phyloP scores from a whole-genome alignment of 2,888 invertebrate species.

The Bimastos eiseni region DNA sequence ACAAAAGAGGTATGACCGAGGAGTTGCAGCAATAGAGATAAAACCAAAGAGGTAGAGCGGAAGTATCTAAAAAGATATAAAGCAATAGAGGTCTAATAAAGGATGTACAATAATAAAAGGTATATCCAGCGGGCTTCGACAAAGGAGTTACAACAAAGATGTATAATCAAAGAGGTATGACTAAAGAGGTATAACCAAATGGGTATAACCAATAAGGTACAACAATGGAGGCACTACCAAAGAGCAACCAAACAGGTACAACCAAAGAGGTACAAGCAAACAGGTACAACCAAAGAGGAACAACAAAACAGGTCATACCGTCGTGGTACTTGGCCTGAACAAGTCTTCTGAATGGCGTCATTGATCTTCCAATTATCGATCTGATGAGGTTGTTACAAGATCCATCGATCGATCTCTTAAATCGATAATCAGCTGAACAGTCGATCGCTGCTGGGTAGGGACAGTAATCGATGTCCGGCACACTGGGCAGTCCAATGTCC shows the following conservation, averaged over 20 bases:
- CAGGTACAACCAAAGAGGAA: background rate
- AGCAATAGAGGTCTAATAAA: no score
- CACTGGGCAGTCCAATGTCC: conserved; percentile 37
- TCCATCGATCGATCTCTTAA: conserved; percentile 44
- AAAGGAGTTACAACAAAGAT: no score
- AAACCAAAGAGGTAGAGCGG: no score
- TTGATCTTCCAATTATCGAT: conserved; percentile 43
- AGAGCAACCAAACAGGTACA: background rate
- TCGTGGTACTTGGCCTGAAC: conserved; percentile 44
- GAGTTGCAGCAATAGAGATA: no score
- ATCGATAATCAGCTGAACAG: conserved; percentile 24
- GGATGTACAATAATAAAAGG: no score
- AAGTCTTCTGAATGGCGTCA: conserved; percentile 43
- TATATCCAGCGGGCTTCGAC: no score
- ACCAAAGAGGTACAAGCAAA: background rate
- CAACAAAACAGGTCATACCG: conserved; percentile 32
- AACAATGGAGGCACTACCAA: no score
- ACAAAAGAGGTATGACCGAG: no score
- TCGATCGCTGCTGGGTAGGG: conserved; percentile 37
- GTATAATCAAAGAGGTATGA: no score
- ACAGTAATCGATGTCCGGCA: conserved; percentile 41
- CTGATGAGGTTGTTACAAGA: conserved; percentile 47
- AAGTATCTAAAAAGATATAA: no score
- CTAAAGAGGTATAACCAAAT: no score
- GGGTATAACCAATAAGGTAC: no score